Conservation (phyloP, 2,797 vertebrate species). For the Basileuterus tristriatus region DNA sequence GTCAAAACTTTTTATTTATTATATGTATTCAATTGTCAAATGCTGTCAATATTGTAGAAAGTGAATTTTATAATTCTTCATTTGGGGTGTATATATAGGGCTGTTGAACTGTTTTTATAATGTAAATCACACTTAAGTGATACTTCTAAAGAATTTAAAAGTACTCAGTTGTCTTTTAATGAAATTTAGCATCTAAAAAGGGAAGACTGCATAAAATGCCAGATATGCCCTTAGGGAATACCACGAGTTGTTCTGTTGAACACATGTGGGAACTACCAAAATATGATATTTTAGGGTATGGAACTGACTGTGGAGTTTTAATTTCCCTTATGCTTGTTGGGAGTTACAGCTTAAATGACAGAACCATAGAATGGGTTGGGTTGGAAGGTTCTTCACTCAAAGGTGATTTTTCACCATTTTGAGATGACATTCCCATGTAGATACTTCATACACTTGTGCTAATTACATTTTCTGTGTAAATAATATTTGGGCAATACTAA, state of each 20-base stretch:
- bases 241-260: neutral
- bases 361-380: neutral
- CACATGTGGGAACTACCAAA: neutral
- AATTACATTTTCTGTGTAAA: neutral
- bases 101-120: neutral
- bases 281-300: neutral
- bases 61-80: neutral
- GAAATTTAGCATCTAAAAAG: neutral
- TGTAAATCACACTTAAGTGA: neutral
- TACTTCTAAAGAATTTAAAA: neutral
- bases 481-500: neutral
- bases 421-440: neutral
- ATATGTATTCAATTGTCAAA: neutral
- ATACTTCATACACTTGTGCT: accelerated
- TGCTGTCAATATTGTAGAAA: neutral
- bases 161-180: neutral
- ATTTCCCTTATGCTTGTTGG: neutral
- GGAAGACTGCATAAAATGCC: neutral
- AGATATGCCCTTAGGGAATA: neutral
- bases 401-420: neutral
- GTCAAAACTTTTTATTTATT: neutral
- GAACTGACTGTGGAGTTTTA: neutral
- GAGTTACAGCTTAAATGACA: neutral
- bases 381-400: neutral
- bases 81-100: neutral